Evolutionary conservation across 2,888 invertebrate genomes (phyloP), one percentile per base, ranked within the genome.

Genomic region (Dexiosoma caninum): DNA sequence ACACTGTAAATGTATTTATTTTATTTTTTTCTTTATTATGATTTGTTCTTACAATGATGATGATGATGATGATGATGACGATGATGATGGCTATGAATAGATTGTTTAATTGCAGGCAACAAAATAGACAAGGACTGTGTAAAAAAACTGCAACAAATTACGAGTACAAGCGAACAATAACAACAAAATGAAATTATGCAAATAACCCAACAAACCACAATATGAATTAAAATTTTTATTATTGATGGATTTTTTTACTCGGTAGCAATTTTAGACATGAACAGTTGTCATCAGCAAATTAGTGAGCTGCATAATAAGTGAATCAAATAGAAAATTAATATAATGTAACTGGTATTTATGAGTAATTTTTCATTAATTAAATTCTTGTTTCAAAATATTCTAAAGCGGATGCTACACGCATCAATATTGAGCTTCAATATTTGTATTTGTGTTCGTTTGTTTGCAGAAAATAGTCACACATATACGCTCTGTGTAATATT

Each of bases 261-360:
- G 37, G 40, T n/a, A 75, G 42, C 32, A 42, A 51, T 59, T 75
- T 76, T 76, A 67, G 67, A 67, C 75, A 76, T 59, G 59, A 57
- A 44, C 67, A 67, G 59, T 37, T 23, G 51, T 60, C 32, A 53
- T 60, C 32, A 53, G 30, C 16, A 53, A 21, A 53, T 67, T 53
- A 76, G 59, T 80, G 79, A 80, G 70, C 62, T 71, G 79, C 79
- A 80, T 80, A 80, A 71, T 53, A 80, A 79, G 51, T 75, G 44
- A 2, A 51, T 57, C 37, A 42, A 42, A 42, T 16, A 7, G 23
- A 19, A 60, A 23, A n/a, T 66, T 23, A 1, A 40, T 23, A 51
- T 9, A 66, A 37, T 53, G n/a, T n/a, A n/a, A n/a, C n/a, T n/a
- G n/a, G n/a, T n/a, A n/a, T n/a, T n/a, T n/a, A n/a, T n/a, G n/a